Evolutionary conservation across 2,888 invertebrate species (phyloP), one percentile per base, ranked within the genome.

Genomic region (Galerucella pusilla): DNA sequence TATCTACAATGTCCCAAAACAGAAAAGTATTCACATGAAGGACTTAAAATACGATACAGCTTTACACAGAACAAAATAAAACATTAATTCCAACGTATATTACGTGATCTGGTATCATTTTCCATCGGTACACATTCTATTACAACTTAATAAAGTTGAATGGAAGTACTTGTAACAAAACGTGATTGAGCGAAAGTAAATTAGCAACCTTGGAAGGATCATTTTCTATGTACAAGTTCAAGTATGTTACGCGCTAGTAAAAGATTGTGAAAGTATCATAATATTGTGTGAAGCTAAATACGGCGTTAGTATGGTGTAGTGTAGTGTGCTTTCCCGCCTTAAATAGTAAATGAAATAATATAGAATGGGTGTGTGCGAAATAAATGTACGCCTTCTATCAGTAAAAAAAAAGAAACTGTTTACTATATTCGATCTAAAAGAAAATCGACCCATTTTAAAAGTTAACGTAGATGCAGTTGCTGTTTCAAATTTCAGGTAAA

Each of bases 131-230:
- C 10, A 5, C n/a, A 52, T 52, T 52, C 57, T 20, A 57, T 20
- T 57, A 57, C 57, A 57, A 57, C 57, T 57, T 57, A 57, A 57
- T 57, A 57, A 57, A 57, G 57, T 57, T 57, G 57, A 57, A 57
- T 57, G 57, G 20, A 57, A 57, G 20, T 57, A 57, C 57, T 57
- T 20, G 57, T 57, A 10, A 57, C 20, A 57, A 57, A 57, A 20
- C 57, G 57, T 57, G 57, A 57, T 57, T 57, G 57, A 57, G 20
- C 57, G 57, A 57, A 57, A 57, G 57, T 57, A 20, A 9, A 57
- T 57, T 57, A 57, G 10, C 57, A 20, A 57, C 57, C 57, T 57
- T 57, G 57, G 57, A 20, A 57, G 16, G 9, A 57, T 20, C 7
- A 11, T 20, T 57, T 57, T 57, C 57, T 57, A 57, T 20, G 20